Evolutionary conservation across 1,140 invertebrate species (phyloP).

Genomic region (Probaryconus sp.): DNA sequence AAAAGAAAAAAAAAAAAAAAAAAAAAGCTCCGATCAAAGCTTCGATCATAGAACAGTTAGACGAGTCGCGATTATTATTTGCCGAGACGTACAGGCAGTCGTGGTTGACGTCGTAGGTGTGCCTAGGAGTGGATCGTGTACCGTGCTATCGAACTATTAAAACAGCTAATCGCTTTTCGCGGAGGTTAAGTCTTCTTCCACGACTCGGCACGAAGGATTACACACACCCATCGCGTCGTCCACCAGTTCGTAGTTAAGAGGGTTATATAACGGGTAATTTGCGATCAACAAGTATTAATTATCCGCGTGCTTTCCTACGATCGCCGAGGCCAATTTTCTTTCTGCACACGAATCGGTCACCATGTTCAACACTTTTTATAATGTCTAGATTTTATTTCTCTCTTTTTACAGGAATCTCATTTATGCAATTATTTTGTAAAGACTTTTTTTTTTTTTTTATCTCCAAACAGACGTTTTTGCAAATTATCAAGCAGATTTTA

Average conservation of each 20-base stretch:
- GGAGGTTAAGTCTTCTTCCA: slow-evolving; percentile 51
- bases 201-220: slow-evolving; percentile 48
- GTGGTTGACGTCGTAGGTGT: slow-evolving; percentile 33
- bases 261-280: slow-evolving; percentile 63
- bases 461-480: no score
- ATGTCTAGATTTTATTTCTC: slow-evolving; percentile 1
- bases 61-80: slow-evolving; percentile 32
- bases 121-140: slow-evolving; percentile 13
- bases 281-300: slow-evolving; percentile 60
- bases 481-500: no score
- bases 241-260: slow-evolving; percentile 37
- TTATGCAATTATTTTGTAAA: no score
- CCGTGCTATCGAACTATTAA: slow-evolving; percentile 48
- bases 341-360: slow-evolving; percentile 25
- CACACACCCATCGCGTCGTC: slow-evolving; percentile 46
- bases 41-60: slow-evolving; percentile 34
- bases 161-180: slow-evolving; percentile 50
- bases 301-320: slow-evolving; percentile 44
- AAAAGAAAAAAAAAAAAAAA: no score
- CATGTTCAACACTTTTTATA: slow-evolving; percentile 31
- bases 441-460: no score
- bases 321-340: slow-evolving; percentile 45
- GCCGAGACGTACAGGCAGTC: slow-evolving; percentile 1
- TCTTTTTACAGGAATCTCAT: not conserved
- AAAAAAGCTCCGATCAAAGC: no score